Conservation (phyloP, 2,113 vertebrate species). For the Engystomops pustulosus region DNA sequence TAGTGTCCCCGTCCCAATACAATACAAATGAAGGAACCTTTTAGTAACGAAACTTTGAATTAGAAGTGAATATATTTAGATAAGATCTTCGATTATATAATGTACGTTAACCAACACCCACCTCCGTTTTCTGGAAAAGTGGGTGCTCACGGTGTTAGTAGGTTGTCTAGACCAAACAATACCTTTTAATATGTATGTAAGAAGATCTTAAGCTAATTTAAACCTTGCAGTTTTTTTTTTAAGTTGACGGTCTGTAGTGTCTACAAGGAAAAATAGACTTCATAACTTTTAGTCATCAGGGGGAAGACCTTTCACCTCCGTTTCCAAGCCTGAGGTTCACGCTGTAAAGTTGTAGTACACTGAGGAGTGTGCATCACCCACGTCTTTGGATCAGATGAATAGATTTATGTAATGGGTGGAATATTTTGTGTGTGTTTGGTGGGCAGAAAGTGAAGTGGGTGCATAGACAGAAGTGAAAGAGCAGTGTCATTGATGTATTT, state of each 20-base stretch:
- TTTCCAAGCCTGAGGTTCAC: conserved; percentile 23
- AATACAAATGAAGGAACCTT: no score
- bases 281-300: conserved; percentile 13
- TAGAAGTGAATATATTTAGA: no score
- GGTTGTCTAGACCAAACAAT: background rate
- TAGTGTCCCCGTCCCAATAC: no score
- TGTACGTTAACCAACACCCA: no score
- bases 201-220: background rate
- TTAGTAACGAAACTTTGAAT: no score
- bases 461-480: conserved; percentile 20
- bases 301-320: conserved; percentile 37
- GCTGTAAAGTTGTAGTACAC: conserved; percentile 21
- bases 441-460: conserved; percentile 24
- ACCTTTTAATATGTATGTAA: background rate
- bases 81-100: no score
- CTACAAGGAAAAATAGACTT: background rate
- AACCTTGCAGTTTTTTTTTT: background rate
- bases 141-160: background rate
- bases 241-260: background rate
- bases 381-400: conserved; percentile 5
- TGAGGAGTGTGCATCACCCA: conserved; percentile 21
- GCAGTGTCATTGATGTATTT: conserved; percentile 32
- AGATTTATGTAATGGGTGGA: conserved; percentile 1
- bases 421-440: background rate
- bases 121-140: no score